Conservation (phyloP, 2,113 vertebrate genomes). For the Ailuropoda melanoleuca region DNA sequence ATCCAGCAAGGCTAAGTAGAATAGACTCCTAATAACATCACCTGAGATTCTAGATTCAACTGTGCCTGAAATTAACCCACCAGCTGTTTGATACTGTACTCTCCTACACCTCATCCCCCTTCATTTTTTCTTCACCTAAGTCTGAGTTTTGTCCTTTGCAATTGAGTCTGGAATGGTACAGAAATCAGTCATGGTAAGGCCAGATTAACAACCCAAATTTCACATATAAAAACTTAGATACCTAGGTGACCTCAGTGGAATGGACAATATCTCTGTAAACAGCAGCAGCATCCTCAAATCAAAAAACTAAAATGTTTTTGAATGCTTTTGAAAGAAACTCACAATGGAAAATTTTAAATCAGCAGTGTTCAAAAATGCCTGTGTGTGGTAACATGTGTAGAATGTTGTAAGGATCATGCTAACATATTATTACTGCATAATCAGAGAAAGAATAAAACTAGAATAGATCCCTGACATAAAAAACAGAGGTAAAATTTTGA, state of each 20-base stretch:
- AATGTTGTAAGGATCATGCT: not conserved
- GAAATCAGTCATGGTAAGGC: not conserved
- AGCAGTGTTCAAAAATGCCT: not conserved
- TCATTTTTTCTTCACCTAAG: not conserved
- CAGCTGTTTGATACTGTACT: not conserved
- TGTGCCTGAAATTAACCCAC: not conserved
- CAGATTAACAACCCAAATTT: not conserved
- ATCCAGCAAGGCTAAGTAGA: not conserved
- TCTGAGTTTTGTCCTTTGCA: not conserved
- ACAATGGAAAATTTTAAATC: not conserved
- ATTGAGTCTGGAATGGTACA: not conserved
- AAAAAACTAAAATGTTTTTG: not conserved
- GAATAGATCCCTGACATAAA: not conserved
- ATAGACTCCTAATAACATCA: not conserved
- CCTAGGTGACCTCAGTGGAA: not conserved
- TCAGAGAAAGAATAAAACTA: not conserved
- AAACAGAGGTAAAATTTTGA: not conserved
- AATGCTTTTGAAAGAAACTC: not conserved
- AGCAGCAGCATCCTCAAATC: not conserved
- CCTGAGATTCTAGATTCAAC: not conserved
- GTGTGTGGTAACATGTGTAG: not conserved
- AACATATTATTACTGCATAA: not conserved
- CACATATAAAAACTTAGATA: not conserved
- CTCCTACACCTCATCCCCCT: rapidly evolving
- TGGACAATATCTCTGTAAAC: not conserved